phyloP scores from a whole-genome alignment of 2,797 vertebrate genomes.

The Mus minutoides region DNA sequence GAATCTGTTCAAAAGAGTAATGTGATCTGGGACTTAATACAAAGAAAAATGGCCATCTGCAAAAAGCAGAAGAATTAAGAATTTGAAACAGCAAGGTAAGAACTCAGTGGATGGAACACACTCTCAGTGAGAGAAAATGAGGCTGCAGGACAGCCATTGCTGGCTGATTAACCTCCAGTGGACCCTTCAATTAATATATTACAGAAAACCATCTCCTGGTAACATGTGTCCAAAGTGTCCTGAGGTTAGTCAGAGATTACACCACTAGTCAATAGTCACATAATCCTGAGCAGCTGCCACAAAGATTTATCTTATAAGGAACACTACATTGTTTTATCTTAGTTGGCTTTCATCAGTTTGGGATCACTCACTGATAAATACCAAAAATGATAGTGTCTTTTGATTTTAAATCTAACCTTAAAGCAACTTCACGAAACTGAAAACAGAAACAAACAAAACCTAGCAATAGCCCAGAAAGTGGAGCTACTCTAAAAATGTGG shows the following conservation, averaged over 20 bases:
- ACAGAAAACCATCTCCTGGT: background rate
- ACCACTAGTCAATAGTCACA: background rate
- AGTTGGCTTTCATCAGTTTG: background rate
- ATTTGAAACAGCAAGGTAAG: background rate
- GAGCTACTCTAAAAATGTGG: background rate
- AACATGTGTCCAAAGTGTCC: background rate
- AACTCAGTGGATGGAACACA: background rate
- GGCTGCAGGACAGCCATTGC: background rate
- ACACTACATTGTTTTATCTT: constrained; percentile 15
- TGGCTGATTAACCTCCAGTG: background rate
- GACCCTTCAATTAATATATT: constrained; percentile 27
- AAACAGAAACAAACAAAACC: background rate
- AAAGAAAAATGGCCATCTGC: background rate
- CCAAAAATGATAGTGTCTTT: background rate
- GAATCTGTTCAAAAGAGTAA: constrained; percentile 34
- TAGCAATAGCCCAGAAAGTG: background rate
- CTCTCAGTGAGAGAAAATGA: background rate
- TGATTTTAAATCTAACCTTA: constrained; percentile 10
- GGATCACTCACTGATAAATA: constrained; percentile 16
- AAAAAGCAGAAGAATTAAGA: background rate
- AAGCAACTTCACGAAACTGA: background rate
- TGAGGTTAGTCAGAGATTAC: constrained; percentile 27
- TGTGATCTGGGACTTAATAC: background rate
- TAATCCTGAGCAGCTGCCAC: constrained; percentile 33
- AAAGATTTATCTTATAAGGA: background rate